phyloP scores from a whole-genome alignment of 2,888 invertebrate genomes.

The Colletes collaris region DNA sequence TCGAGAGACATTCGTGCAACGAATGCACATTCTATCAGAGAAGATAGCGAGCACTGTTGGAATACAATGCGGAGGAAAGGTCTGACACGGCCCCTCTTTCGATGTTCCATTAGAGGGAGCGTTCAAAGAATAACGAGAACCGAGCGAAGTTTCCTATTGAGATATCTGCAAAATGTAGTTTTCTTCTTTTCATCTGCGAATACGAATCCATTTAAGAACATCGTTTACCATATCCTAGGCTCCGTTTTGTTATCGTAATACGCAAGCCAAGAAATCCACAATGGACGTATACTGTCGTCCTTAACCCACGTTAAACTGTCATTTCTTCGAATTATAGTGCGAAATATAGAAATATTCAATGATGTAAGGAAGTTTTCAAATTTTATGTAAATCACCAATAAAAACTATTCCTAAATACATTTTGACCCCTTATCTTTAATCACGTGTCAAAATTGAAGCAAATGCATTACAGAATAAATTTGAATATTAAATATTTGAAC shows the following conservation, averaged over 20 bases:
- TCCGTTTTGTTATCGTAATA: slow-evolving; percentile 2
- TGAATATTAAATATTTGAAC: too few relatives aligned
- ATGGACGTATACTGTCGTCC: background rate
- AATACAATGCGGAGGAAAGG: slow-evolving; percentile 18
- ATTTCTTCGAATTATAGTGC: too few relatives aligned
- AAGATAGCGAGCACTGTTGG: background rate
- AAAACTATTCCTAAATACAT: too few relatives aligned
- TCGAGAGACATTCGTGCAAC: slow-evolving; percentile 14
- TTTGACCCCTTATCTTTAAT: too few relatives aligned
- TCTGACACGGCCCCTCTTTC: background rate
- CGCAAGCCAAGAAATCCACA: background rate
- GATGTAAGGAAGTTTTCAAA: too few relatives aligned
- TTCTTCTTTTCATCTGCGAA: background rate
- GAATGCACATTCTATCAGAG: slow-evolving; percentile 15
- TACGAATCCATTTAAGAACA: slow-evolving; percentile 20
- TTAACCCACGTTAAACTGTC: too few relatives aligned
- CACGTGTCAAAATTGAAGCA: too few relatives aligned
- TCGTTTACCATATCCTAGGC: background rate
- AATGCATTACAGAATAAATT: too few relatives aligned
- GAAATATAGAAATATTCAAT: too few relatives aligned
- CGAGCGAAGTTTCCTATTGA: slow-evolving; percentile 1
- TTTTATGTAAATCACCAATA: too few relatives aligned
- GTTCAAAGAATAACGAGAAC: slow-evolving; percentile 6
- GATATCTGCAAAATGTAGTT: slow-evolving; percentile 16
- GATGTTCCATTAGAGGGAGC: background rate